A percentile compares a stretch with the other conserved stretches of the same genome.
These are phyloP conservation scores for Pemphigus obesinymphae DNA, from an alignment of 1,140 invertebrate genomes.

Conservation along the genomic window DNA sequence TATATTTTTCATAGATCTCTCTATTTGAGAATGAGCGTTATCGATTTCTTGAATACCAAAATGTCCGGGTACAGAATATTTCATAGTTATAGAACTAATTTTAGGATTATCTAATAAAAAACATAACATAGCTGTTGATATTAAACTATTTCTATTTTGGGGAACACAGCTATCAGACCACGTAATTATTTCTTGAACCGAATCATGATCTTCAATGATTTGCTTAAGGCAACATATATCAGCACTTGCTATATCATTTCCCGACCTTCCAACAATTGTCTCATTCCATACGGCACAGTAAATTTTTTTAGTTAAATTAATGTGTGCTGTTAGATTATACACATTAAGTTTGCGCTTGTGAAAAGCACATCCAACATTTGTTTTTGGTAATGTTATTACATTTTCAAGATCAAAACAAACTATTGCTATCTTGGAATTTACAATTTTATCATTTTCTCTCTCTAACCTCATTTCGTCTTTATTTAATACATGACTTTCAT, in stretches of 20 bases:
- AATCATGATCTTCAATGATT: background rate
- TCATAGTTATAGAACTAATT: background rate
- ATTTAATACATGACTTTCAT: background rate
- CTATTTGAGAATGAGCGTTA: background rate
- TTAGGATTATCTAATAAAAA: background rate
- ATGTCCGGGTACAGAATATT: background rate
- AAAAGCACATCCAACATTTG: no score
- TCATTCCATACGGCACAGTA: background rate
- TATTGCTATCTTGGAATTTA: background rate
- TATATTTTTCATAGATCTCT: background rate
- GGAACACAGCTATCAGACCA: background rate
- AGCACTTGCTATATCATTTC: background rate
- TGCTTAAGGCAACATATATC: no score
- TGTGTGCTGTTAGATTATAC: no score
- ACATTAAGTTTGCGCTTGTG: no score
- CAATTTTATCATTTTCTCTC: background rate
- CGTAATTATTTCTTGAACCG: background rate
- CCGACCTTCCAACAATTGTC: background rate
- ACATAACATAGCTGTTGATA: background rate
- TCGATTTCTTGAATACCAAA: background rate
- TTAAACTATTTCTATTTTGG: background rate
- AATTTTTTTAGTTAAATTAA: background rate
- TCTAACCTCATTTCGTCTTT: background rate
- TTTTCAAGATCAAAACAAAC: background rate
- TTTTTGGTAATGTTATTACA: background rate